A percentile compares a stretch with the other conserved stretches of the same genome.
Conservation (phyloP, 2,797 vertebrate species). For the Phalloptychus januarius region DNA sequence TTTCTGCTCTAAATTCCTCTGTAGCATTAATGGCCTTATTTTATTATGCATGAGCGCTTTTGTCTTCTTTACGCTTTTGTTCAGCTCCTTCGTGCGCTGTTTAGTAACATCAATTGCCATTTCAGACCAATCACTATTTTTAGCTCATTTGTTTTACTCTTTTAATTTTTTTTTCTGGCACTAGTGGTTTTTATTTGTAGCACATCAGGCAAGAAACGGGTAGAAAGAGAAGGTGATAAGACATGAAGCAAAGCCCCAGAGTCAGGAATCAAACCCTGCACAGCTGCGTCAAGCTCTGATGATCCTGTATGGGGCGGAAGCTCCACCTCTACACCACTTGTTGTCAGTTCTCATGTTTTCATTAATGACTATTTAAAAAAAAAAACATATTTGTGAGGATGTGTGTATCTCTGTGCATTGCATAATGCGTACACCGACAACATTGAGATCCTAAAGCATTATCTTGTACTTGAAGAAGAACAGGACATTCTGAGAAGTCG, state of each 20-base stretch:
- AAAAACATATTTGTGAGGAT: constrained; percentile 5
- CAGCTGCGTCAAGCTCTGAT: too few species aligned
- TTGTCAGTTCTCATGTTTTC: neutral
- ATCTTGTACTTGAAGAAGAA: constrained; percentile 54
- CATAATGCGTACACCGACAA: constrained; percentile 23
- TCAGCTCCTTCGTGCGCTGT: constrained; percentile 2
- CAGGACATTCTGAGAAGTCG: constrained; percentile 53
- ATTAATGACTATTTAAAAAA: constrained; percentile 6
- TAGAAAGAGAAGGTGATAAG: too few species aligned
- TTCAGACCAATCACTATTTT: constrained; percentile 10
- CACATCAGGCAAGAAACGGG: too few species aligned
- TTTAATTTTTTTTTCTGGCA: too few species aligned
- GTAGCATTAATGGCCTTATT: neutral
- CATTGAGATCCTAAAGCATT: constrained; percentile 41
- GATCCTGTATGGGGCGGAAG: too few species aligned
- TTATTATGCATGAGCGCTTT: constrained; percentile 11
- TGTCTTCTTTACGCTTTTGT: constrained; percentile 13
- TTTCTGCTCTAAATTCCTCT: constrained; percentile 22
- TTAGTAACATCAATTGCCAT: constrained; percentile 13
- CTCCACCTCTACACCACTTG: too few species aligned
- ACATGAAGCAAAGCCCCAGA: too few species aligned
- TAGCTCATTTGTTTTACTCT: neutral
- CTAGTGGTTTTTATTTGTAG: too few species aligned
- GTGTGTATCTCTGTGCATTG: constrained; percentile 19
- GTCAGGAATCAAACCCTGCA: too few species aligned